Base-by-base conservation (phyloP, 2,113 vertebrate species). In the Protomyctophum bolini region DNA sequence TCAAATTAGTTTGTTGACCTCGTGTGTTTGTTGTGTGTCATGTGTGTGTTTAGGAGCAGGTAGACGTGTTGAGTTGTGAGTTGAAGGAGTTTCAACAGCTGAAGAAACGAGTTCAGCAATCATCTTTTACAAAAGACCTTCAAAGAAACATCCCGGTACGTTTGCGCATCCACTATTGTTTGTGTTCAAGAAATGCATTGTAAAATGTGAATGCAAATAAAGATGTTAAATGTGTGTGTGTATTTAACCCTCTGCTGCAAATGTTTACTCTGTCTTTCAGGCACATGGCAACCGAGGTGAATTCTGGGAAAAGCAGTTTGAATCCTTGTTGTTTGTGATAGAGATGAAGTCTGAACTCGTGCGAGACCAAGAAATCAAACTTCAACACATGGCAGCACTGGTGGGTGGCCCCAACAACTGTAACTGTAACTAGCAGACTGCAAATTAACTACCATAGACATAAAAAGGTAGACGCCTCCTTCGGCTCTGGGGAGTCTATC, bases 291-390 rank as follows among this genome's bases (percentile, higher is more conserved):
- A 94, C 81, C 97, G 95, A 58, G 95, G 94, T 79, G 93, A 86
- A 58, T 98, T 99, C 93, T 99, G 97, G 97, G 95, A 97, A 78
- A 96, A 95, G 63, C 97, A 99, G 83, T 91, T 97, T 88, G 95
- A 99, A 93, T 98, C 96, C 63, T 87, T 98, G 78, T 91, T 97
- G 83, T 97, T 98, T 3, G 97, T 99, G 73, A 95, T 98, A 0
- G 96, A 98, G 91, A 97, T 98, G 96, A 97, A 98, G 90, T 95
- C 86, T 0, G 94, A 95, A 71, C 92, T 91, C 1, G 94, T 97
- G 71, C 95, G 94, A 0, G 66, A 94, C 59, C 91, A 95, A 67
- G 93, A 88, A 75, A 95, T 84, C 89, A 94, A 91, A 87, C 91
- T 97, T 77, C 86, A 93, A 79, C 93, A 94, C 84, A 91, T 95